phyloP scores from a whole-genome alignment of 2,113 vertebrate species.

The Tursiops truncatus region DNA sequence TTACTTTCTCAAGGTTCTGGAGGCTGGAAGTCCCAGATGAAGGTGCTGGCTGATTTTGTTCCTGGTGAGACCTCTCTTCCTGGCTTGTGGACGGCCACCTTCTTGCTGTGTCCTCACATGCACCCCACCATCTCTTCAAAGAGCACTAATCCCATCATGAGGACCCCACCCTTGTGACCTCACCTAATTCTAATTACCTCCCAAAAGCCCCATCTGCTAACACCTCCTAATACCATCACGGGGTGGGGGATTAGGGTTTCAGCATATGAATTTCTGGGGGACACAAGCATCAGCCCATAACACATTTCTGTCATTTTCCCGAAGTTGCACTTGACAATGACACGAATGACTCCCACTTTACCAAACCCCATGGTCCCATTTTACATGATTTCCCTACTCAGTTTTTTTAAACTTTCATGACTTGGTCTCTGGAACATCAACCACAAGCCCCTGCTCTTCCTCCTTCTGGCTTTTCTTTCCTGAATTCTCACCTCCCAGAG shows the following conservation, averaged over 20 bases:
- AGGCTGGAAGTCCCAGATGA: neutral
- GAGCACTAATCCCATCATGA: neutral
- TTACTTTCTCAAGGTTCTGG: neutral
- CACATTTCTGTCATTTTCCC: neutral
- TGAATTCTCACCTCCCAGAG: neutral
- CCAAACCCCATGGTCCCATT: neutral
- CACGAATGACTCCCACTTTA: neutral
- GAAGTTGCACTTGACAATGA: neutral
- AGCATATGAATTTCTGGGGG: neutral
- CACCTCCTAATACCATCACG: neutral
- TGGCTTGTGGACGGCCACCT: neutral
- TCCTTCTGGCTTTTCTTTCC: neutral
- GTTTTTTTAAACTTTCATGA: neutral
- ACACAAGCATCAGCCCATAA: neutral
- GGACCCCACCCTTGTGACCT: neutral
- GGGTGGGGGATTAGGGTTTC: neutral
- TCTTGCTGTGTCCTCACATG: neutral
- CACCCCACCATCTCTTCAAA: neutral
- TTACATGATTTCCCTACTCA: neutral
- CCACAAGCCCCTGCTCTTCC: neutral
- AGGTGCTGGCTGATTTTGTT: neutral
- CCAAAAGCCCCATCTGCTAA: neutral
- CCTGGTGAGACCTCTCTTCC: neutral
- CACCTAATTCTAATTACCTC: neutral
- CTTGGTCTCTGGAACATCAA: no score